phyloP scores from a whole-genome alignment of 2,797 vertebrate genomes.

The Coendou prehensilis region DNA sequence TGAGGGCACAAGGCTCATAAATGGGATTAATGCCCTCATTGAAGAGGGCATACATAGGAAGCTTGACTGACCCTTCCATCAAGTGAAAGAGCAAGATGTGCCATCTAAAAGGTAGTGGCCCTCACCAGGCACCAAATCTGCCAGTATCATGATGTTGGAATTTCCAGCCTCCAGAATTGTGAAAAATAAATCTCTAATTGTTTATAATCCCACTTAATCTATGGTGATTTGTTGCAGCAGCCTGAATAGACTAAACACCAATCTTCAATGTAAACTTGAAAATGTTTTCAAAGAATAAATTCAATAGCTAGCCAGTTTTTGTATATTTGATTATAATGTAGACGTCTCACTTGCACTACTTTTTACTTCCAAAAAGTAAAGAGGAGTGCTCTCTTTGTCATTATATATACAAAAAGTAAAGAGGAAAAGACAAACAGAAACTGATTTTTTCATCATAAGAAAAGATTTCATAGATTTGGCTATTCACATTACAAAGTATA shows the following conservation, averaged over 20 bases:
- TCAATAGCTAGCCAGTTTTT: background rate
- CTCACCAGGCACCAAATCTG: background rate
- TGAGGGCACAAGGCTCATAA: background rate
- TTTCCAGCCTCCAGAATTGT: background rate
- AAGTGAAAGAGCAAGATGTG: background rate
- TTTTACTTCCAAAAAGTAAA: background rate
- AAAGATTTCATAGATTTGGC: background rate
- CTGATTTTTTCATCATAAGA: background rate
- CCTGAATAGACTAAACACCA: background rate
- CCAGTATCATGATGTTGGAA: background rate
- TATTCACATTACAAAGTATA: background rate
- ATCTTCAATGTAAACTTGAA: background rate
- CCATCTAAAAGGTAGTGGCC: rapidly evolving
- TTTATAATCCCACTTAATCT: background rate
- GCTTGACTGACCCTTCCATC: background rate
- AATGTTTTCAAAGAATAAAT: constrained; percentile 36
- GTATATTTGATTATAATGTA: background rate
- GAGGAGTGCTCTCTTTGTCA: background rate
- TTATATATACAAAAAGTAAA: background rate
- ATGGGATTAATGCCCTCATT: background rate
- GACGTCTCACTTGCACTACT: background rate
- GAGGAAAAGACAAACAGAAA: background rate
- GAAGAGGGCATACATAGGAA: background rate
- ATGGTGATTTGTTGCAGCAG: background rate
- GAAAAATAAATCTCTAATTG: background rate